Conservation (phyloP, 2,113 vertebrate species). For the Syrrhaptes paradoxus region DNA sequence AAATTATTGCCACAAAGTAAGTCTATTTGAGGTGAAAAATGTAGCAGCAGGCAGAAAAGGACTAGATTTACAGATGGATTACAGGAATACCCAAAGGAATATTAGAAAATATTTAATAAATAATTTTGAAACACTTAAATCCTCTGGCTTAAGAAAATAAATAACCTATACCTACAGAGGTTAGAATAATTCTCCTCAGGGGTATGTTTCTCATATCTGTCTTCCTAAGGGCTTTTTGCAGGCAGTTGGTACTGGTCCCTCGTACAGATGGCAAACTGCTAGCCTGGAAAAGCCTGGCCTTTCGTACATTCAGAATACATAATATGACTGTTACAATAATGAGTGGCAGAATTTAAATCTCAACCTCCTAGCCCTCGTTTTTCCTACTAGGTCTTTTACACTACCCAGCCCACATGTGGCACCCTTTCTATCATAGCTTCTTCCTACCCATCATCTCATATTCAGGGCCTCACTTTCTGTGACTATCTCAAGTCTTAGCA, state of each 20-base stretch:
- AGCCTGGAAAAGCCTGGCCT: not conserved
- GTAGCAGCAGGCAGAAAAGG: not conserved
- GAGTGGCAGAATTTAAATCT: not conserved
- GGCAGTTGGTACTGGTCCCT: not conserved
- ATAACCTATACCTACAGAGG: not conserved
- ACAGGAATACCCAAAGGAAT: not conserved
- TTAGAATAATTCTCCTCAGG: not conserved
- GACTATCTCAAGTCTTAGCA: not conserved
- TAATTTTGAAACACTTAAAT: slow-evolving; percentile 3
- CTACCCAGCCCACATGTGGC: not conserved
- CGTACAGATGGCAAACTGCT: not conserved
- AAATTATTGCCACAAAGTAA: not conserved
- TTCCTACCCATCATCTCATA: not conserved
- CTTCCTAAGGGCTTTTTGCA: not conserved
- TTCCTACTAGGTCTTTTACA: not conserved
- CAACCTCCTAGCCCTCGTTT: not conserved
- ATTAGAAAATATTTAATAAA: not conserved
- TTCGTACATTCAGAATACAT: not conserved
- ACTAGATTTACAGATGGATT: not conserved
- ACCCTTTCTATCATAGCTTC: not conserved
- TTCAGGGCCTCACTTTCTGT: not conserved
- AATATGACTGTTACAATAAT: not conserved
- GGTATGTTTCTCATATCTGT: not conserved
- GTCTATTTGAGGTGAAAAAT: not conserved
- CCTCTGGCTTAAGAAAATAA: not conserved